Percentiles rank a stretch among this genome's conserved stretches.
Evolutionary conservation across 2,113 vertebrate genomes (phyloP).

Genomic region (Oreochromis aureus): DNA sequence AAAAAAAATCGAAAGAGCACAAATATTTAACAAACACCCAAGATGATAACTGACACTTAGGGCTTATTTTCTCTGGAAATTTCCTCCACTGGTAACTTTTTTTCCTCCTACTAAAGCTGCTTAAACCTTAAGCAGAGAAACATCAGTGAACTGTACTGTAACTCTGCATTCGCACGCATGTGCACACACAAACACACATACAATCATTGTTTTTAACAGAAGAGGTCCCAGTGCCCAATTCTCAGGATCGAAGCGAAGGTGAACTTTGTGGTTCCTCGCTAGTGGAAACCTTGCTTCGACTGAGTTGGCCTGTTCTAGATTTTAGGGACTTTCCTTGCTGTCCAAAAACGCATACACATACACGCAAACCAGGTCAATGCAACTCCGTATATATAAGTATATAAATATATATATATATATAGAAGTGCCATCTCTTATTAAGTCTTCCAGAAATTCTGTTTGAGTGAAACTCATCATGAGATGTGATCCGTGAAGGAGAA

Average conservation of each 20-base stretch:
- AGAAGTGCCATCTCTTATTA: conserved; percentile 53
- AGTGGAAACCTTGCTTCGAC: conserved; percentile 24
- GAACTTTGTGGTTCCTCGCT: conserved; percentile 23
- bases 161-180: not conserved
- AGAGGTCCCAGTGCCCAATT: conserved; percentile 52
- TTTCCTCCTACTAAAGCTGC: conserved; percentile 34
- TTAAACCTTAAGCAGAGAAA: conserved; percentile 26
- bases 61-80: conserved; percentile 13
- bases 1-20: conserved; percentile 21
- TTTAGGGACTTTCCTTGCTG: not conserved
- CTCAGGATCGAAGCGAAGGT: conserved; percentile 68
- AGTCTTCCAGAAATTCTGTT: conserved; percentile 68
- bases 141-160: conserved; percentile 16
- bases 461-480: conserved; percentile 39
- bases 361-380: conserved; percentile 9
- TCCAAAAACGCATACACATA: not conserved
- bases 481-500: conserved; percentile 20
- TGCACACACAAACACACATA: conserved; percentile 3
- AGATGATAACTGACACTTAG: conserved; percentile 16
- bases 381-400: not conserved
- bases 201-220: conserved; percentile 43
- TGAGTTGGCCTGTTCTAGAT: not conserved
- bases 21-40: conserved; percentile 42
- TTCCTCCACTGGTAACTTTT: not conserved
- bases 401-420: not conserved